Evolutionary conservation across 2,888 invertebrate genomes (phyloP).

Genomic region (Hymenopus coronatus): DNA sequence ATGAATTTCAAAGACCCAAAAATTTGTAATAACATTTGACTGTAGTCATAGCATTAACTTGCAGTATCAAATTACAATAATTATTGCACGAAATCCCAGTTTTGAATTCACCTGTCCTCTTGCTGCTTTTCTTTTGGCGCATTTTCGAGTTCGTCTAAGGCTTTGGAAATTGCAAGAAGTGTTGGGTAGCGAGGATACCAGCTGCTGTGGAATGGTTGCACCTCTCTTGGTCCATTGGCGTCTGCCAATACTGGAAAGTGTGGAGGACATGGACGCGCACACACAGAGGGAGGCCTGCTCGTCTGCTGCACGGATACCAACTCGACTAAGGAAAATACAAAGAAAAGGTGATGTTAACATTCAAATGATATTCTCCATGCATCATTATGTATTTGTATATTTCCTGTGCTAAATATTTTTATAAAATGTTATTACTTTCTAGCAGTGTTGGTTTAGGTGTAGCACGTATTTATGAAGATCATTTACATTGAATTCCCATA

Average conservation of each 20-base stretch:
- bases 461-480: too few relatives aligned
- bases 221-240: not conserved
- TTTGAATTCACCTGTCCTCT: not conserved
- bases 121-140: not conserved
- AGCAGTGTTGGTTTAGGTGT: too few relatives aligned
- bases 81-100: not conserved
- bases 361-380: too few relatives aligned
- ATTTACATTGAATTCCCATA: too few relatives aligned
- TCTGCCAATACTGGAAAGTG: not conserved
- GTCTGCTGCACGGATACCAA: not conserved
- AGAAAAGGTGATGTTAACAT: too few relatives aligned
- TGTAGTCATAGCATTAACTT: too few relatives aligned
- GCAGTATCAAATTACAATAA: too few relatives aligned
- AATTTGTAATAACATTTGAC: too few relatives aligned
- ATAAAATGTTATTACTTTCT: too few relatives aligned
- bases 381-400: too few relatives aligned
- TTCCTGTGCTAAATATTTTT: too few relatives aligned
- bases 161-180: not conserved
- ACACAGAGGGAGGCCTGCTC: not conserved
- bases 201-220: not conserved
- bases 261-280: not conserved
- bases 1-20: too few relatives aligned
- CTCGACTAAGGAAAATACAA: not conserved
- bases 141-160: not conserved
- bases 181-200: not conserved